A percentile compares a stretch with the other conserved stretches of the same genome.
Conservation (phyloP, 2,888 invertebrate species). For the Margaritifera margaritifera region DNA sequence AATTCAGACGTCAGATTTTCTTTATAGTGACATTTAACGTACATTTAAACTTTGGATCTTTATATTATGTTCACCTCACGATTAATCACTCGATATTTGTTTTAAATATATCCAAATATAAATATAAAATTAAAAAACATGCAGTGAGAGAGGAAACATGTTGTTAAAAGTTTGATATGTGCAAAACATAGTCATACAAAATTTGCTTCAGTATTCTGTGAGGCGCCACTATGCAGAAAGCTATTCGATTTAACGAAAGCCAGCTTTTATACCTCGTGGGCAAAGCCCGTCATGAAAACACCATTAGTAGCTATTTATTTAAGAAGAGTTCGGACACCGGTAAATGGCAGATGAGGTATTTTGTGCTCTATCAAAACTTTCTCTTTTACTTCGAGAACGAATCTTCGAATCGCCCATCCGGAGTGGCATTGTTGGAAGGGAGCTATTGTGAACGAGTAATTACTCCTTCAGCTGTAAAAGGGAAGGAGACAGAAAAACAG, state of each 20-base stretch:
- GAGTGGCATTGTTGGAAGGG: slow-evolving; percentile 89
- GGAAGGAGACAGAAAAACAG: slow-evolving; percentile 69
- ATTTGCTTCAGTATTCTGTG: not conserved
- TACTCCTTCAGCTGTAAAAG: slow-evolving; percentile 56
- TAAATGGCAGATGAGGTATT: slow-evolving; percentile 84
- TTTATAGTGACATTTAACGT: too few relatives aligned
- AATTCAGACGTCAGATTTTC: too few relatives aligned
- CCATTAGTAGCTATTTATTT: slow-evolving; percentile 87
- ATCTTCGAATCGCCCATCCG: slow-evolving; percentile 84
- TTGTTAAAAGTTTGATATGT: not conserved
- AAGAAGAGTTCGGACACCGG: slow-evolving; percentile 88
- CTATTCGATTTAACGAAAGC: slow-evolving; percentile 85
- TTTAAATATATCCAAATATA: too few relatives aligned
- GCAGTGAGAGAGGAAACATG: too few relatives aligned
- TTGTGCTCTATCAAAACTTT: slow-evolving; percentile 83
- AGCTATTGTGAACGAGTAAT: slow-evolving; percentile 79
- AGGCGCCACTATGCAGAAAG: slow-evolving; percentile 81
- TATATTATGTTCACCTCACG: too few relatives aligned
- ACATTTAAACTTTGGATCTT: too few relatives aligned
- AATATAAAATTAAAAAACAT: too few relatives aligned
- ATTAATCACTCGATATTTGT: too few relatives aligned
- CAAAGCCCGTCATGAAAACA: slow-evolving; percentile 88
- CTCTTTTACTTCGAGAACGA: slow-evolving; percentile 93
- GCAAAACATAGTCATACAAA: not conserved
- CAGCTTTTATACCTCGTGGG: slow-evolving; percentile 89